phyloP scores from a whole-genome alignment of 2,888 invertebrate species.

The Macroteleia sp. region DNA sequence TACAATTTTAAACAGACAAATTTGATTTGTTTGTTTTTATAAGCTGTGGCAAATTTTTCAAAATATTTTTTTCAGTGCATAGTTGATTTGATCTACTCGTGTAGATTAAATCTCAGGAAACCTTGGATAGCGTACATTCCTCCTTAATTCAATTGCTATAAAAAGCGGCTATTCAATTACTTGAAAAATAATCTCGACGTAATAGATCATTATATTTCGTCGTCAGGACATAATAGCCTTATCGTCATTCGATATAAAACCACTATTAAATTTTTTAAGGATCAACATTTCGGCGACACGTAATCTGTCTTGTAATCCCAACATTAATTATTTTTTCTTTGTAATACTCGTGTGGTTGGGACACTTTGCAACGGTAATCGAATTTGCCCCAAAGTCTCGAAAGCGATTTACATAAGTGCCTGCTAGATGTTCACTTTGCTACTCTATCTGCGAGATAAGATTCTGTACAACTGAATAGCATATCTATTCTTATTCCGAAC shows the following conservation, averaged over 20 bases:
- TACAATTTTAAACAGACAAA: too few relatives aligned
- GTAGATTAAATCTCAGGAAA: too few relatives aligned
- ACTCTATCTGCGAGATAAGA: conserved; percentile 29
- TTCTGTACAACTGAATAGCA: conserved; percentile 9
- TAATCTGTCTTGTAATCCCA: conserved; percentile 42
- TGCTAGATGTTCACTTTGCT: conserved; percentile 42
- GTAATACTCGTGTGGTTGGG: neutral
- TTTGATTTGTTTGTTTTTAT: too few relatives aligned
- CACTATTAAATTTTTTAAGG: conserved; percentile 14
- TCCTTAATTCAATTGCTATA: too few relatives aligned
- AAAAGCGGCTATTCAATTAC: too few relatives aligned
- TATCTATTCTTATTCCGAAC: conserved; percentile 20
- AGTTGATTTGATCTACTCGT: too few relatives aligned
- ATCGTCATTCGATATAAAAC: conserved; percentile 30
- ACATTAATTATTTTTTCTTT: conserved; percentile 37
- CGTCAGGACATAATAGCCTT: conserved; percentile 26
- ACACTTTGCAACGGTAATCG: conserved; percentile 20
- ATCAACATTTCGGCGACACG: conserved; percentile 16
- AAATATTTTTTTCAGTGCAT: too few relatives aligned
- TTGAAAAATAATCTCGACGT: too few relatives aligned
- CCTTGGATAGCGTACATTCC: too few relatives aligned
- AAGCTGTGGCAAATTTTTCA: too few relatives aligned
- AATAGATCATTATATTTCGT: conserved; percentile 25
- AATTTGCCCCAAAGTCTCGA: conserved; percentile 61
- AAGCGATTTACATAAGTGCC: conserved; percentile 68